Percentiles rank a stretch among this genome's conserved stretches.
phyloP scores from a whole-genome alignment of 2,113 vertebrate species.

The Atractosteus spatula region DNA sequence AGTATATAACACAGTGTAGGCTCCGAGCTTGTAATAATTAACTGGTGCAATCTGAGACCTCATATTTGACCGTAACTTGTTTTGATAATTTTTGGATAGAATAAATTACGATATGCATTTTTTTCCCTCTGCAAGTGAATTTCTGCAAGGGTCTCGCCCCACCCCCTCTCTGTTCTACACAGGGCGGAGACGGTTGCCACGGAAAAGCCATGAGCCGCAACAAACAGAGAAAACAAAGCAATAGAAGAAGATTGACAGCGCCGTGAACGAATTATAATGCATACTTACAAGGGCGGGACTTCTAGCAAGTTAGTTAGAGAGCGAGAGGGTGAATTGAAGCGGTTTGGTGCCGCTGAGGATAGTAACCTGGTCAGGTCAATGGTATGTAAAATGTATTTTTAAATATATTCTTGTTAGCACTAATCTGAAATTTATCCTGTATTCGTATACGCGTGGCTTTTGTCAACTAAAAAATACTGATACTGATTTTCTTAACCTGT shows the following conservation, averaged over 20 bases:
- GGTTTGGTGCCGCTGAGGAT: background rate
- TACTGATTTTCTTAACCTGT: too few relatives aligned
- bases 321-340: constrained; percentile 17
- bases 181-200: constrained; percentile 58
- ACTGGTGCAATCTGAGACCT: too few relatives aligned
- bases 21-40: too few relatives aligned
- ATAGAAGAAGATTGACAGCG: constrained; percentile 26
- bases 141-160: background rate
- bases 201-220: constrained; percentile 48
- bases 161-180: constrained; percentile 11
- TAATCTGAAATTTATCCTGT: too few relatives aligned
- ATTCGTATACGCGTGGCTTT: too few relatives aligned
- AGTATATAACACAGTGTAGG: too few relatives aligned
- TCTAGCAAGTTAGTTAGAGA: constrained; percentile 37
- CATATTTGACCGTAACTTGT: too few relatives aligned
- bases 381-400: constrained; percentile 10
- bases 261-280: constrained; percentile 26
- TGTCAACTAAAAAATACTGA: too few relatives aligned
- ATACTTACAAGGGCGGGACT: background rate
- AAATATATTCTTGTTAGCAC: too few relatives aligned
- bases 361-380: background rate
- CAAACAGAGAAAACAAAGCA: constrained; percentile 27
- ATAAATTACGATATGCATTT: too few relatives aligned
- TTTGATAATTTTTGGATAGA: too few relatives aligned
- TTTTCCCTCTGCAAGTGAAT: too few relatives aligned